Conservation (phyloP, 64 coral and sea anemone genomes). For the Pachyseris speciosa region DNA sequence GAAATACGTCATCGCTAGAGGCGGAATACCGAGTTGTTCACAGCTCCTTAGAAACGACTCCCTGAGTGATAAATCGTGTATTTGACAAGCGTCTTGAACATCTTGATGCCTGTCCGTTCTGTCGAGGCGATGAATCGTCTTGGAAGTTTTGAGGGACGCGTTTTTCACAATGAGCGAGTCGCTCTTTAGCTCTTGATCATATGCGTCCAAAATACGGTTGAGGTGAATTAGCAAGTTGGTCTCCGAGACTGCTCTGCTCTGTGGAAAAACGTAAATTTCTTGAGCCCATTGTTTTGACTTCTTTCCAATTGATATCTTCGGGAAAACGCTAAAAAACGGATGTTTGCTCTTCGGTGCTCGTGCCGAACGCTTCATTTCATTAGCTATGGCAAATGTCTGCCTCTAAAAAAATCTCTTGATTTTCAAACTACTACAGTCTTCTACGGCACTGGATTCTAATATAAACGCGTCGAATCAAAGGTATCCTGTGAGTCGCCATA, state of each 20-base stretch:
- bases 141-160: conserved; percentile 2
- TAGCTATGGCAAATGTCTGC: background rate
- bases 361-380: conserved; percentile 16
- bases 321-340: conserved; percentile 50
- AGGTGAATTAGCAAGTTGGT: conserved; percentile 75
- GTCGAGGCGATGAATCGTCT: conserved; percentile 85
- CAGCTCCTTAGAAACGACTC: conserved; percentile 64
- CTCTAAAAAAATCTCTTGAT: background rate
- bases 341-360: conserved; percentile 30
- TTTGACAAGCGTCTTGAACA: conserved; percentile 88
- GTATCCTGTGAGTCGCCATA: background rate
- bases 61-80: conserved; percentile 74
- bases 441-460: background rate
- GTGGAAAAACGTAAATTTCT: conserved; percentile 79
- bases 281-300: conserved; percentile 67
- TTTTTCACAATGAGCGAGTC: conserved; percentile 11
- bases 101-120: conserved; percentile 80
- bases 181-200: conserved; percentile 47
- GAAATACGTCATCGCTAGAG: conserved; percentile 83
- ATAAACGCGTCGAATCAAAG: background rate
- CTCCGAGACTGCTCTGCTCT: conserved; percentile 80
- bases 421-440: background rate
- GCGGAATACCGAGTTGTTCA: conserved; percentile 72
- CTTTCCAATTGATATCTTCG: conserved; percentile 4
- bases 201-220: conserved; percentile 75